Evolutionary conservation across 1,140 invertebrate genomes (phyloP), one percentile per base, ranked within the genome.

Genomic region (Zophobas atratus): DNA sequence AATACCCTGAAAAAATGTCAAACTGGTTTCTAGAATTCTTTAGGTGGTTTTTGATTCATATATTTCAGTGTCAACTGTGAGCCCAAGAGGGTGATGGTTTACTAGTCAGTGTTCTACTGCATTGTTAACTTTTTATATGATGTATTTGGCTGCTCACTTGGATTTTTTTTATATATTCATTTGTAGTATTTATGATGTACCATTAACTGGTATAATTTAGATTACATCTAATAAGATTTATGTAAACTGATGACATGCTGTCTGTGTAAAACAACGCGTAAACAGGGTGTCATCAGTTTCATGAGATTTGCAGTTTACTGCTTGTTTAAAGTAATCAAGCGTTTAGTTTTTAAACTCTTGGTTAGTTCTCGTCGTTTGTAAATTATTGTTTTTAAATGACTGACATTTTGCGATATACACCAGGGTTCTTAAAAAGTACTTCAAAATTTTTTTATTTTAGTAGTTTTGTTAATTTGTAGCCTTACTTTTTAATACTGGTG

Each of bases 51-150:
- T 81, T 71, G 8, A 75, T 73, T 76, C 70, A 77, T 77, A 35
- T 63, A 72, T 77, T 81, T 81, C 77, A 79, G 76, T 83, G 80
- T 84, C 78, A 79, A 80, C 79, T 79, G 79, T 79, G 78, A 49
- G 72, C 77, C 80, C 80, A 60, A 71, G 56, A 57, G 80, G 77
- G 77, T 81, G 76, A 82, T 78, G 81, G 81, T 84, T 20, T 85
- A 82, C 83, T 84, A 84, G 84, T 85, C 82, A 84, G 82, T 84
- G 81, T 82, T 77, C 81, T 36, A 76, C 80, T 84, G 82, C 80
- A 83, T 82, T 83, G 78, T 82, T 83, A 80, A 82, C 70, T 76
- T 76, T 79, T 80, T 81, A 46, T 70, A 49, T 79, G 78, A 35
- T 60, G 35, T 67, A 67, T 67, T 67, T 78, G 77, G 77, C 79